Evolutionary conservation across 1,140 invertebrate species (phyloP), one percentile per base, ranked within the genome.

Genomic region (Lepidurus packardi): DNA sequence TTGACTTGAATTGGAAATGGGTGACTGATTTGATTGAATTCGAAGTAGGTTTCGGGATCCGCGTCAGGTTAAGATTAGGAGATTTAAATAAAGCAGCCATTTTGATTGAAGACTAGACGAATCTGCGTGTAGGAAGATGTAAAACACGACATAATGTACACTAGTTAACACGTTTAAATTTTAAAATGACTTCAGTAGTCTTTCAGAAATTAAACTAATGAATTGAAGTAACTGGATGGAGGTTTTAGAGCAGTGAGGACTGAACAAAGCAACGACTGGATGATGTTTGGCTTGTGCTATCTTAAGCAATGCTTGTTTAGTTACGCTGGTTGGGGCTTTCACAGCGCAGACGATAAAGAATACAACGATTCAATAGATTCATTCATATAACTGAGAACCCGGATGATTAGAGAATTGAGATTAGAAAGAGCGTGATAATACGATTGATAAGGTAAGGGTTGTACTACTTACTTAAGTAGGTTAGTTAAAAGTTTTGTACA

Each of bases 1-100:
- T 65, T 7, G 53, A 16, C 13, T 13, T 65, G 10, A 65, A 65
- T 7, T 13, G 21, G 13, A n/a, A 65, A 65, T 65, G 53, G 8
- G 53, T 7, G 8, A 21, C 53, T 21, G 13, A 65, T 65, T 65
- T 65, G 4, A 65, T 21, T 65, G n/a, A 16, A 65, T 65, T 65
- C 3, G 34, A 34, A 34, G 34, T 34, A 21, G 53, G 53, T 8
- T 65, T 65, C 53, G 53, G 53, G 53, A 65, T 65, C 53, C 53
- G 53, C 13, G 53, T 65, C 9, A 65, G 21, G 53, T 21, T 9
- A 65, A 16, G 53, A 21, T 65, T 65, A 65, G 53, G 53, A 5
- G 53, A 65, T 65, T 65, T 65, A 65, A 65, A 65, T 65, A 65
- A 65, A 65, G 53, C 53, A 65, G 53, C 53, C 53, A 65, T 65